Percentiles rank a stretch among this genome's conserved stretches.
phyloP scores from a whole-genome alignment of 2,888 invertebrate genomes.

The Drosophila lutescens region DNA sequence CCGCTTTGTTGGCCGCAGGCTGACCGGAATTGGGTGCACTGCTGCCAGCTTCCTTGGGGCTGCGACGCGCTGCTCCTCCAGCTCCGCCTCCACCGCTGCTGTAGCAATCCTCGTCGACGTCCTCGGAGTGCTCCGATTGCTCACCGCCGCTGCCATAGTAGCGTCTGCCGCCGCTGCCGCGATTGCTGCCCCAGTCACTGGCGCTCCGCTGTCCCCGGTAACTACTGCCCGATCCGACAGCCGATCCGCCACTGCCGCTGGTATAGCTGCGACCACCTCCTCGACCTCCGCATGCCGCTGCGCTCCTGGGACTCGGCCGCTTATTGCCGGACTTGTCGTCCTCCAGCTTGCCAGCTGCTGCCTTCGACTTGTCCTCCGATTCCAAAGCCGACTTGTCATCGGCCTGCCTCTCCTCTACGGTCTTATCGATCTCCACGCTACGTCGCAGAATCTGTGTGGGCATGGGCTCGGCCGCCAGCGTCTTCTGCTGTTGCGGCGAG shows the following conservation, averaged over 20 bases:
- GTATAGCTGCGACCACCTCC: slow-evolving; percentile 66
- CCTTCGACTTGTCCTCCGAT: slow-evolving; percentile 38
- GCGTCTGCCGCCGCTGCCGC: slow-evolving; percentile 60
- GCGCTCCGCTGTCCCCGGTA: slow-evolving; percentile 84
- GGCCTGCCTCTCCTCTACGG: slow-evolving; percentile 21
- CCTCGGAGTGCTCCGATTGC: slow-evolving; percentile 89
- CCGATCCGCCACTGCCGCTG: slow-evolving; percentile 44
- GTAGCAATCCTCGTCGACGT: slow-evolving; percentile 89
- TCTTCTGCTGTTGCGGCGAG: slow-evolving; percentile 37
- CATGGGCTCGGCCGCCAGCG: slow-evolving; percentile 42
- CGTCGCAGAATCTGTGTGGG: slow-evolving; percentile 84
- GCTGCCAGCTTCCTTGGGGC: slow-evolving; percentile 78
- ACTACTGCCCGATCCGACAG: slow-evolving; percentile 84
- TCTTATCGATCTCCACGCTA: slow-evolving; percentile 73
- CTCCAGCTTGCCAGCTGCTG: slow-evolving; percentile 36
- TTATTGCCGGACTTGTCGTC: slow-evolving; percentile 40
- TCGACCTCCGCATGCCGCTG: slow-evolving; percentile 6
- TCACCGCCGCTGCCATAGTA: slow-evolving; percentile 81
- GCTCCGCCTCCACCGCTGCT: slow-evolving; percentile 83
- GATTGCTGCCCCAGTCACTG: slow-evolving; percentile 84
- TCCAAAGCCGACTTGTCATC: slow-evolving; percentile 46
- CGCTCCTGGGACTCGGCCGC: slow-evolving; percentile 42
- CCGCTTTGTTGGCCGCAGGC: slow-evolving; percentile 85
- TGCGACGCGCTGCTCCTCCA: slow-evolving; percentile 85
- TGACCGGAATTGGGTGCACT: slow-evolving; percentile 47